Evolutionary conservation across 1,140 invertebrate genomes (phyloP), one percentile per base, ranked within the genome.

Genomic region (Anadara kagoshimensis): DNA sequence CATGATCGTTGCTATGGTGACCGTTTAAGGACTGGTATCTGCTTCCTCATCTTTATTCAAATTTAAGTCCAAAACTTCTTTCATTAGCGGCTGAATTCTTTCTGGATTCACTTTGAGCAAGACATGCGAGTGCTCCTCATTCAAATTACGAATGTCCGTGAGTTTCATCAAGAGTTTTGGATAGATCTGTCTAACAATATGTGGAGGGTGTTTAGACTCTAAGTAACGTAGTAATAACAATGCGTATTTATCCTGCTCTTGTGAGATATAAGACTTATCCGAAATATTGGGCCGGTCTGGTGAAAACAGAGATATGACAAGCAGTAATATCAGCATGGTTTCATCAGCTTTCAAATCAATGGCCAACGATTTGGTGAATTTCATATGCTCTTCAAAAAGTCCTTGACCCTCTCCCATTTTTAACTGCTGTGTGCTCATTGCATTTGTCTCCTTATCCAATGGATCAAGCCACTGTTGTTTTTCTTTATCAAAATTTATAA

Each of bases 141-240:
- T 91, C 58, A 92, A 82, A 79, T 92, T 90, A 26, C 91, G 86
- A 68, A 92, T 88, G 83, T 92, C 91, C 16, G 89, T 87, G 44
- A 91, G 80, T 76, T 90, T 91, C 78, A 91, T 88, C n/a, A 91
- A 83, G 57, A 91, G 83, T 77, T 91, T 90, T 18, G 91, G 89
- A 78, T 90, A 92, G 62, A 91, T 74, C 45, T 82, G 75, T 26
- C 83, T 68, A 22, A 89, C 88, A 20, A 84, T 69, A 41, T 80
- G 74, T 41, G 78, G 63, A 14, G 90, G 89, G 75, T 89, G 90
- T 49, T 88, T 86, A 82, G 90, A 91, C 53, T 85, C 82, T 63
- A 91, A 85, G 79, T 92, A 92, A 22, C 86, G 85, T 64, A 88
- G 81, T 41, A 92, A 81, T 7, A 91, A 79, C n/a, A 87, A 63